Evolutionary conservation across 1,140 invertebrate species (phyloP), one percentile per base, ranked within the genome.

Genomic region (Thaumetopoea pityocampa): DNA sequence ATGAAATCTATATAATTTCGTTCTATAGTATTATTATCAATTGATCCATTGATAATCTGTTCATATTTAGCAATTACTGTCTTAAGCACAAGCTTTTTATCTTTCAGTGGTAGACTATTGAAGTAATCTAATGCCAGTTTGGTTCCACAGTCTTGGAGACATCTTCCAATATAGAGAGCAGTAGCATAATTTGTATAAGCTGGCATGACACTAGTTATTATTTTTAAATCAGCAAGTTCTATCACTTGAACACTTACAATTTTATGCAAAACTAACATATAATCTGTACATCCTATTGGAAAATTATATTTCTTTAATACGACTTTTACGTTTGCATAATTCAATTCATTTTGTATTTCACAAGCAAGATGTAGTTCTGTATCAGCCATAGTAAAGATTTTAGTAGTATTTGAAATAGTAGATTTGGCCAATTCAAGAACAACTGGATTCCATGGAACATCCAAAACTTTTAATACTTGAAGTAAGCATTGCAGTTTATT

Each of bases 281-380:
- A 84, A 63, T 84, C 70, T 12, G 62, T 77, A 43, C 65, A 79
- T 26, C 60, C 56, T 32, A 72, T 26, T 10, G 76, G 68, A 45
- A 79, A 80, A 51, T 80, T 84, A 37, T 84, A 82, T 43, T 81
- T 82, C 35, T 80, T 84, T 27, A 84, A 63, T 34, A 82, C 50
- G 4, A 84, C 74, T 65, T 80, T 84, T 3, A 80, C 53, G 58
- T 68, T 78, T 1, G 78, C 71, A 63, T 77, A 80, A 37, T 76
- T 77, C 6, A 82, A 26, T 65, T 84, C 78, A 44, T 61, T 65
- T 35, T 82, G 59, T 50, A 84, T 76, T 62, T 79, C 73, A 41
- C 68, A 49, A 3, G 70, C 64, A 29, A 79, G 46, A 16, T 38
- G 27, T 38, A 46, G 52, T 55, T 84, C 80, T 14, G 43, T 46